Percentiles rank a stretch among this genome's conserved stretches.
Evolutionary conservation across 2,113 vertebrate genomes (phyloP).

Genomic region (Phalacrocorax aristotelis): DNA sequence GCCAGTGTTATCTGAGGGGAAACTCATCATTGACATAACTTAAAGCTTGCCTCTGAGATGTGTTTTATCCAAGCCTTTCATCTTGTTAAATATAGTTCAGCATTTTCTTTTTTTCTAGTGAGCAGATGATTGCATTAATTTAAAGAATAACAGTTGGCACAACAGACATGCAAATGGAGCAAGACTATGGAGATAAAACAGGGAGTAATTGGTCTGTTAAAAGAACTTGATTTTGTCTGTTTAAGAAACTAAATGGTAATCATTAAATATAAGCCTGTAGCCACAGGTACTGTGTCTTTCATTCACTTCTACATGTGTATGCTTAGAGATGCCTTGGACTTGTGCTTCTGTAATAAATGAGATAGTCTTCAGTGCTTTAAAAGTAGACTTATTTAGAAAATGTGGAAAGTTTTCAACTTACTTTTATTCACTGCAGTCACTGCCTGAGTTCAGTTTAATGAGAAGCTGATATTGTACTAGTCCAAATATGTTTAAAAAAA

Average conservation of each 20-base stretch:
- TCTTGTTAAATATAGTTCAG: conserved; percentile 6
- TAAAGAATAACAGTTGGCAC: neutral
- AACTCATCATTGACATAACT: neutral
- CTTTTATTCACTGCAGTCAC: neutral
- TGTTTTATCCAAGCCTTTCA: conserved; percentile 6
- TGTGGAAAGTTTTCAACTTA: neutral
- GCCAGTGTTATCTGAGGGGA: neutral
- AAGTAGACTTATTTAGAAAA: conserved; percentile 8
- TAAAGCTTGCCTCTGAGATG: neutral
- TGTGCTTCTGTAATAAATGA: neutral
- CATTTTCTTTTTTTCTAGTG: neutral
- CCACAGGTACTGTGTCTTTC: neutral
- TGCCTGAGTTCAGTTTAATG: conserved; percentile 4
- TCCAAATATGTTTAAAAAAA: neutral
- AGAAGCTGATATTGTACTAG: neutral
- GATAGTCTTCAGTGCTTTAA: neutral
- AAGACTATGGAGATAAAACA: neutral
- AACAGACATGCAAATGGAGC: neutral
- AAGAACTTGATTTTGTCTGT: neutral
- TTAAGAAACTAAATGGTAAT: neutral
- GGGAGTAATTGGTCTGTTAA: neutral
- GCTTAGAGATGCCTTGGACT: neutral
- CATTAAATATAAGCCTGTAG: neutral
- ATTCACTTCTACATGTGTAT: neutral
- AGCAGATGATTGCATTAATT: neutral